Percentiles rank a stretch among this genome's conserved stretches.
phyloP scores from a whole-genome alignment of 2,113 vertebrate genomes.

The Brachionichthys hirsutus region DNA sequence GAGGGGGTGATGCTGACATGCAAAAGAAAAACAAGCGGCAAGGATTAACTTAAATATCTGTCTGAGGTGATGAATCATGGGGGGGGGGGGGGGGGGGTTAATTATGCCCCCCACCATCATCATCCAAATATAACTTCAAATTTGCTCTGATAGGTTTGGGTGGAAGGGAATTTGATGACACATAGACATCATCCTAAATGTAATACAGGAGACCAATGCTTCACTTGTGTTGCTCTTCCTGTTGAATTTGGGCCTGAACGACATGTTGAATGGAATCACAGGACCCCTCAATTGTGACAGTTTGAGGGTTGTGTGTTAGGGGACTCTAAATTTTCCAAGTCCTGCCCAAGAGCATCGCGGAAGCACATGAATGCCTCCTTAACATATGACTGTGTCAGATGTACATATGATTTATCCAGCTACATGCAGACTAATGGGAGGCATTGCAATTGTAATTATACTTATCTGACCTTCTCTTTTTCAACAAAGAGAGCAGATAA shows the following conservation, averaged over 20 bases:
- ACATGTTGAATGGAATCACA: neutral
- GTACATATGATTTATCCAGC: slow-evolving; percentile 25
- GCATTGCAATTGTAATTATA: slow-evolving; percentile 47
- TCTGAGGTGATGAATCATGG: slow-evolving; percentile 45
- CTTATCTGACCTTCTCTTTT: slow-evolving; percentile 50
- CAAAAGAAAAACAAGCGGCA: slow-evolving; percentile 20
- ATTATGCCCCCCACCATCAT: slow-evolving; percentile 4
- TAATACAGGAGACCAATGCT: neutral
- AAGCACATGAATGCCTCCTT: too few relatives aligned
- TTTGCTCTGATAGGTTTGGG: slow-evolving; percentile 27
- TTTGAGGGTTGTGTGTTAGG: slow-evolving; percentile 1
- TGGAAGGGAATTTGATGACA: slow-evolving; percentile 21
- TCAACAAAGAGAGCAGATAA: slow-evolving; percentile 42
- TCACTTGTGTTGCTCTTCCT: neutral
- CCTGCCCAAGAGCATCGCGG: slow-evolving; percentile 2
- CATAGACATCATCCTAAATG: slow-evolving; percentile 1
- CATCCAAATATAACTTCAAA: slow-evolving; percentile 35
- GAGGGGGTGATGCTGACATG: slow-evolving; percentile 32
- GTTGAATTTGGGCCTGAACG: slow-evolving; percentile 15
- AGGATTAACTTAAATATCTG: slow-evolving; percentile 47
- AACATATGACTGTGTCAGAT: slow-evolving; percentile 4
- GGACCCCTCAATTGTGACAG: neutral
- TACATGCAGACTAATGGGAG: slow-evolving; percentile 40
- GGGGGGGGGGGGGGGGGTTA: too few relatives aligned
- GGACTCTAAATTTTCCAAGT: neutral